These are phyloP conservation scores for Tragopan temminckii DNA, from an alignment of 2,797 vertebrate species.

Conservation along the genomic window DNA sequence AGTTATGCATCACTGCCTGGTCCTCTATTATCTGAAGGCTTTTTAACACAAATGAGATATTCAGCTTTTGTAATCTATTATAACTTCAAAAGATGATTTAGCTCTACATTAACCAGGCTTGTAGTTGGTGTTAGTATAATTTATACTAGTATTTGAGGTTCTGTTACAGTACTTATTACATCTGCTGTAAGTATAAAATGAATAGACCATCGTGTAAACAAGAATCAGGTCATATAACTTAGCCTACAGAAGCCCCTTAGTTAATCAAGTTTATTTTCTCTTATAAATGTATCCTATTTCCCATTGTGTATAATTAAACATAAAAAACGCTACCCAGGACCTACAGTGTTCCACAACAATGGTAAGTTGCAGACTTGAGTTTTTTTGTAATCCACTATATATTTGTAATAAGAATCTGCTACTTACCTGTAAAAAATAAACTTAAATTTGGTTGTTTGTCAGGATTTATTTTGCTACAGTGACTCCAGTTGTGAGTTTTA, in stretches of 20 bases:
- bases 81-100: background rate
- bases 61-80: background rate
- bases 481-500: background rate
- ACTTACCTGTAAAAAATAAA: slow-evolving; percentile 13
- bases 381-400: background rate
- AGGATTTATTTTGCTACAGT: background rate
- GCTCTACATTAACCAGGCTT: background rate
- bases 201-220: background rate
- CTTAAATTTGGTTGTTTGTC: background rate
- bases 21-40: background rate
- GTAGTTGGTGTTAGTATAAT: background rate
- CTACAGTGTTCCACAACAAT: background rate
- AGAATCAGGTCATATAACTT: background rate
- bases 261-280: background rate
- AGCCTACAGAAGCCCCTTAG: background rate
- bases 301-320: background rate
- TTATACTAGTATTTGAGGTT: background rate
- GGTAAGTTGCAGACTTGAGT: background rate
- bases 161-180: background rate
- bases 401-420: background rate
- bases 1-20: background rate
- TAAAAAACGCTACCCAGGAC: background rate
- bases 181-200: background rate
- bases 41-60: background rate
- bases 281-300: background rate